Percentiles rank a stretch among this genome's conserved stretches.
Evolutionary conservation across 2,888 invertebrate genomes (phyloP).

Genomic region (Diloba caeruleocephala): DNA sequence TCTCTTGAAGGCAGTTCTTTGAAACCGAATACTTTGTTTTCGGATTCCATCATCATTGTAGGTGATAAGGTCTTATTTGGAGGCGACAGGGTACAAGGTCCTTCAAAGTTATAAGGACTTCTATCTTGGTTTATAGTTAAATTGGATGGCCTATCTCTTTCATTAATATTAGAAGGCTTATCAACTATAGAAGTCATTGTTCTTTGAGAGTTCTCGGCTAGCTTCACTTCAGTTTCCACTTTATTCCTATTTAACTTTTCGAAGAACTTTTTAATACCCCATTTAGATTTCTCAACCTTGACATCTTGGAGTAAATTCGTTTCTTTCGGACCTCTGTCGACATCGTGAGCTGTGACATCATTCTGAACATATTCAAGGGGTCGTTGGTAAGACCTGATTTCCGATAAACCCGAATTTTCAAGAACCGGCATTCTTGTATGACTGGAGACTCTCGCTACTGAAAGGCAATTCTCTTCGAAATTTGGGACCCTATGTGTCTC

Average conservation of each 20-base stretch:
- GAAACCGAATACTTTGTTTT: constrained; percentile 83
- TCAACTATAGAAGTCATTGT: constrained; percentile 75
- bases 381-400: constrained; percentile 79
- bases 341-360: constrained; percentile 88
- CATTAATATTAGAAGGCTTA: constrained; percentile 70
- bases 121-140: constrained; percentile 71
- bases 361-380: constrained; percentile 92
- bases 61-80: constrained; percentile 84
- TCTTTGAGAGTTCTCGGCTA: constrained; percentile 71
- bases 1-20: constrained; percentile 77
- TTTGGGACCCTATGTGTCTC: constrained; percentile 60
- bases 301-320: constrained; percentile 80
- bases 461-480: constrained; percentile 72
- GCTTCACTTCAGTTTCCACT: constrained; percentile 89
- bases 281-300: constrained; percentile 76
- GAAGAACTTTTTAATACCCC: constrained; percentile 81
- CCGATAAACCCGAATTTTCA: constrained; percentile 73
- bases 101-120: constrained; percentile 72
- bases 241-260: constrained; percentile 75
- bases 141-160: constrained; percentile 73
- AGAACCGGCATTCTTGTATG: constrained; percentile 59
- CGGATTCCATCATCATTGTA: constrained; percentile 76
- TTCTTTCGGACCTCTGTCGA: constrained; percentile 77
- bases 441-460: constrained; percentile 70
- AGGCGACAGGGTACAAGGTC: constrained; percentile 79